Conservation (phyloP, 2,113 vertebrate genomes). For the Phalacrocorax aristotelis region DNA sequence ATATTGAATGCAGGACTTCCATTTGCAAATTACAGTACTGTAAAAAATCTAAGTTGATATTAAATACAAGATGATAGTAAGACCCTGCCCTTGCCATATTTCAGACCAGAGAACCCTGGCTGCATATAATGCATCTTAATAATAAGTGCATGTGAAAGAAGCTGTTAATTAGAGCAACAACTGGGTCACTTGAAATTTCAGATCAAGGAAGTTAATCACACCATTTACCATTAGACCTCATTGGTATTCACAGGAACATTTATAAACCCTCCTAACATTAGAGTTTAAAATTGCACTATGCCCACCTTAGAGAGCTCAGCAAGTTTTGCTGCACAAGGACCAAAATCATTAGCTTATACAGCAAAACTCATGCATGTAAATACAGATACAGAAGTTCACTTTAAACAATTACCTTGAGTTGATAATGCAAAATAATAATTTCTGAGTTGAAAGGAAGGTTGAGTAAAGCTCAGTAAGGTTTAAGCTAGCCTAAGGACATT, state of each 20-base stretch:
- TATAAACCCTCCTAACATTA: neutral
- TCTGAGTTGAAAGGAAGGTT: neutral
- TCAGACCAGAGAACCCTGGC: neutral
- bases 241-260: conserved; percentile 31
- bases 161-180: conserved; percentile 49
- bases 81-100: neutral
- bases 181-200: conserved; percentile 43
- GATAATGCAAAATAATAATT: neutral
- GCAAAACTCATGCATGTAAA: neutral
- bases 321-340: neutral
- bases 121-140: neutral
- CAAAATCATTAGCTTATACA: neutral
- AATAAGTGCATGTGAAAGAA: conserved; percentile 19
- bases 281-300: neutral
- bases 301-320: neutral
- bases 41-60: neutral
- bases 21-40: too few species aligned
- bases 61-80: neutral
- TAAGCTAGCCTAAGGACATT: neutral
- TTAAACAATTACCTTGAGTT: neutral
- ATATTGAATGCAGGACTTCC: neutral
- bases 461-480: neutral
- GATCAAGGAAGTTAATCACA: conserved; percentile 37
- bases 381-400: neutral
- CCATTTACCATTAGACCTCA: conserved; percentile 34